Percentiles rank a stretch among this genome's conserved stretches.
phyloP scores from a whole-genome alignment of 2,888 invertebrate species.

The Folsomia manolachei region DNA sequence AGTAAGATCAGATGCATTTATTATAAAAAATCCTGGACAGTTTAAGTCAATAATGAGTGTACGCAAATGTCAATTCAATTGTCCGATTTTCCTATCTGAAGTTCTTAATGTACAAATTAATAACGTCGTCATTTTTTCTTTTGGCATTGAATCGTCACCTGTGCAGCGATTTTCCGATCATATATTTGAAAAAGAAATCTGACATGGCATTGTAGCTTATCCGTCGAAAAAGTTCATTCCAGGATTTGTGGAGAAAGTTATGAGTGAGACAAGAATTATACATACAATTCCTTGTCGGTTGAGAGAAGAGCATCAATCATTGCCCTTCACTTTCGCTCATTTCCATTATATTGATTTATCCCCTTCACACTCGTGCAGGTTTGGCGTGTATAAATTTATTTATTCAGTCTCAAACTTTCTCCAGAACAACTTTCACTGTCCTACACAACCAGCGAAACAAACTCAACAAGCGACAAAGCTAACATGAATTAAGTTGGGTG shows the following conservation, averaged over 20 bases:
- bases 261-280: background rate
- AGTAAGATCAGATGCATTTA: too few species aligned
- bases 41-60: too few species aligned
- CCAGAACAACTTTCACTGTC: background rate
- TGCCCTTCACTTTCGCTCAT: conserved; percentile 1
- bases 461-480: background rate
- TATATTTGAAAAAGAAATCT: background rate
- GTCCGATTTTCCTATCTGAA: too few species aligned
- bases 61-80: too few species aligned
- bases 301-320: conserved; percentile 17
- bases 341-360: conserved; percentile 24
- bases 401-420: too few species aligned
- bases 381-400: background rate
- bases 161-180: too few species aligned
- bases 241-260: background rate
- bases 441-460: background rate
- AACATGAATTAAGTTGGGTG: background rate
- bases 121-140: too few species aligned
- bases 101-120: too few species aligned
- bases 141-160: too few species aligned
- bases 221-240: too few species aligned
- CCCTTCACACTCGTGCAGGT: background rate
- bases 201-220: too few species aligned
- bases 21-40: too few species aligned
- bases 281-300: background rate